Evolutionary conservation across 2,888 invertebrate species (phyloP).

Genomic region (Perizoma affinitatum): DNA sequence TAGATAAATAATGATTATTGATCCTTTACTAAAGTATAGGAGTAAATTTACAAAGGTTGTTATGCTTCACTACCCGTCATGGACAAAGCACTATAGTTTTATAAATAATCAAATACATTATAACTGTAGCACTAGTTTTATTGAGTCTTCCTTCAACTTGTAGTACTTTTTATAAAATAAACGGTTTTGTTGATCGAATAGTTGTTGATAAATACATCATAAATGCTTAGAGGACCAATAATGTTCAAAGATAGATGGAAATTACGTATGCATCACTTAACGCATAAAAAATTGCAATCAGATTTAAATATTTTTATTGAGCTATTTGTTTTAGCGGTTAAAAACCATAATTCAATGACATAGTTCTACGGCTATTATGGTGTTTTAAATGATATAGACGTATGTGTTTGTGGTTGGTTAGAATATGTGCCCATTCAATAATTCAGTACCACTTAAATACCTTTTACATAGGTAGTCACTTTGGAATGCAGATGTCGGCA

Average conservation of each 20-base stretch:
- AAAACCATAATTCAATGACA: background rate
- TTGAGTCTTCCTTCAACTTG: too few relatives aligned
- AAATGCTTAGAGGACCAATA: too few relatives aligned
- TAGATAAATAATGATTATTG: background rate
- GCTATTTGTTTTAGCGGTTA: too few relatives aligned
- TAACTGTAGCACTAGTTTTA: too few relatives aligned
- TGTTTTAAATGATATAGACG: background rate
- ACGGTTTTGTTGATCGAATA: too few relatives aligned
- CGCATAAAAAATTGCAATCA: too few relatives aligned
- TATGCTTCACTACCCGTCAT: conserved; percentile 43
- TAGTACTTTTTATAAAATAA: too few relatives aligned
- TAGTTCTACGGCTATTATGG: background rate
- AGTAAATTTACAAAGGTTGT: conserved; percentile 55
- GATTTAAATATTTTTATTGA: too few relatives aligned
- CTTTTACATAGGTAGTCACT: conserved; percentile 33
- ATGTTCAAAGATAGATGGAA: too few relatives aligned
- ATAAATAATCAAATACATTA: background rate
- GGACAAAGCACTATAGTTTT: background rate
- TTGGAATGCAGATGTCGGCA: conserved; percentile 60
- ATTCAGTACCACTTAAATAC: conserved; percentile 49
- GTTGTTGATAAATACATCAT: too few relatives aligned
- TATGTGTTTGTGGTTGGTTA: conserved; percentile 6
- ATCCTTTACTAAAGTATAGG: conserved; percentile 6
- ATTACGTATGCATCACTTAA: too few relatives aligned
- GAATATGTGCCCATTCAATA: conserved; percentile 31